phyloP scores from a whole-genome alignment of 1,140 invertebrate species.

The Sminthurides bifidus region DNA sequence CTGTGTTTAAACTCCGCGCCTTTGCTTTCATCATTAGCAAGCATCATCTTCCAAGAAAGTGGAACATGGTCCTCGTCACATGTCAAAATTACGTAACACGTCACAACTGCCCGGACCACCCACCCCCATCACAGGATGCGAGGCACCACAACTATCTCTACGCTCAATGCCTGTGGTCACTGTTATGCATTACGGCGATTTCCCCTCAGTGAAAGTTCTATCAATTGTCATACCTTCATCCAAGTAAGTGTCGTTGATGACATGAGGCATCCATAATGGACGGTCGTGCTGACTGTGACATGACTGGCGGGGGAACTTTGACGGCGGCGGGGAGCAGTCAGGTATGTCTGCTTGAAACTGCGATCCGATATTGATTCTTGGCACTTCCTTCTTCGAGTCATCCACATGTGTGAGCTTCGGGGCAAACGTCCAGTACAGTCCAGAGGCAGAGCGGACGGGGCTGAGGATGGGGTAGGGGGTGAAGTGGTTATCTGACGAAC shows the following conservation, averaged over 20 bases:
- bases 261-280: slow-evolving; percentile 72
- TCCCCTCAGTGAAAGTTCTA: no score
- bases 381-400: slow-evolving; percentile 46
- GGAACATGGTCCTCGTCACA: no score
- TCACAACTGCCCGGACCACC: no score
- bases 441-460: slow-evolving; percentile 28
- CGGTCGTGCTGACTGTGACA: background rate
- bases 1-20: no score
- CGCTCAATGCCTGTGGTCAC: no score
- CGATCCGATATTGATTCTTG: slow-evolving; percentile 74
- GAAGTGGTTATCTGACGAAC: slow-evolving; percentile 10
- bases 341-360: slow-evolving; percentile 64
- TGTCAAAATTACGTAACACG: no score
- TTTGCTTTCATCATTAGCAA: no score
- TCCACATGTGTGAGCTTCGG: slow-evolving; percentile 35
- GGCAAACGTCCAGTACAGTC: slow-evolving; percentile 28
- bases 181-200: no score
- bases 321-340: background rate
- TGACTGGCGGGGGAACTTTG: background rate
- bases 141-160: no score
- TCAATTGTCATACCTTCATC: slow-evolving; percentile 71
- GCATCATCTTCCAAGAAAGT: no score
- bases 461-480: slow-evolving; percentile 30
- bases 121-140: no score
- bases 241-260: slow-evolving; percentile 53